phyloP scores from a whole-genome alignment of 2,888 invertebrate genomes.

The Apotomis capreana region DNA sequence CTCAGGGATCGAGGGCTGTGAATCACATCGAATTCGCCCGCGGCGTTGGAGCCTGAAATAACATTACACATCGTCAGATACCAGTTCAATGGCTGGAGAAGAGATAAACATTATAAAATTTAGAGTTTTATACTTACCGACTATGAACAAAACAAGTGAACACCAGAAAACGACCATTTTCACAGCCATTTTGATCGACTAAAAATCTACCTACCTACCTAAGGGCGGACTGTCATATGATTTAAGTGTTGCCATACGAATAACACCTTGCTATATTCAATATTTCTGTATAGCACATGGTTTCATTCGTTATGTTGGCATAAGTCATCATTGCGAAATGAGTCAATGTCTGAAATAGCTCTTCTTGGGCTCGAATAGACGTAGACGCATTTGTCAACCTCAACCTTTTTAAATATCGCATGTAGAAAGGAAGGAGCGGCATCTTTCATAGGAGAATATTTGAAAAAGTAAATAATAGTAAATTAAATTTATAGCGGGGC shows the following conservation, averaged over 20 bases:
- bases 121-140: constrained; percentile 62
- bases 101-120: neutral
- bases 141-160: constrained; percentile 65
- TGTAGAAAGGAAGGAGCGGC: too few relatives aligned
- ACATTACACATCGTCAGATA: constrained; percentile 13
- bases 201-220: constrained; percentile 9
- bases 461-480: too few relatives aligned
- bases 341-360: neutral
- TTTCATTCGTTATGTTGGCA: constrained; percentile 28
- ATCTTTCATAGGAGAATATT: too few relatives aligned
- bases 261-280: constrained; percentile 44
- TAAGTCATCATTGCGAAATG: neutral
- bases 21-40: constrained; percentile 87
- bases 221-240: constrained; percentile 76
- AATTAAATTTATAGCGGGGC: too few relatives aligned
- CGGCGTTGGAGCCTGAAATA: constrained; percentile 77
- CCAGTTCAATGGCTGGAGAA: neutral
- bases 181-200: constrained; percentile 70
- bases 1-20: constrained; percentile 86
- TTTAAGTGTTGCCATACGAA: constrained; percentile 61
- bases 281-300: constrained; percentile 20
- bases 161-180: constrained; percentile 70
- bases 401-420: too few relatives aligned
- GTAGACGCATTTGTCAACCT: too few relatives aligned
- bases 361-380: neutral